A percentile compares a stretch with the other conserved stretches of the same genome.
Conservation (phyloP, 2,797 vertebrate genomes). For the Sylvilagus floridanus region DNA sequence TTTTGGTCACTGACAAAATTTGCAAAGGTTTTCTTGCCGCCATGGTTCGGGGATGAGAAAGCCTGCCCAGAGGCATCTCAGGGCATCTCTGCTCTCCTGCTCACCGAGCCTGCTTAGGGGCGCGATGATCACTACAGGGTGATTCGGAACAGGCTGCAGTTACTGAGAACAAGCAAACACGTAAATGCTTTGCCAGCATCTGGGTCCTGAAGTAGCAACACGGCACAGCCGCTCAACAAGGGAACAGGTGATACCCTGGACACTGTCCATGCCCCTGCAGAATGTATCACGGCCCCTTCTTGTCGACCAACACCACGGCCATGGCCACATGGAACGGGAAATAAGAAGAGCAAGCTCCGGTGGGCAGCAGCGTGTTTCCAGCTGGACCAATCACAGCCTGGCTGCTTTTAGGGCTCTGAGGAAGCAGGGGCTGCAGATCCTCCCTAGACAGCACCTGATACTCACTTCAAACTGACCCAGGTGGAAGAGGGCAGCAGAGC, state of each 20-base stretch:
- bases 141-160: neutral
- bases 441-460: neutral
- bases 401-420: neutral
- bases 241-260: neutral
- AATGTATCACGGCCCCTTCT: neutral
- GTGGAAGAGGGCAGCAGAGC: constrained; percentile 94
- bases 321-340: neutral
- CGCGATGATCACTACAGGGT: neutral
- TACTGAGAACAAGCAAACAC: neutral
- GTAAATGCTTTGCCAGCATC: neutral
- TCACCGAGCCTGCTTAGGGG: neutral
- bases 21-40: neutral
- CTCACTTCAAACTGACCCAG: constrained; percentile 93
- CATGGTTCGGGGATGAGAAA: neutral
- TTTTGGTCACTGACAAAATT: neutral
- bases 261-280: neutral
- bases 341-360: neutral
- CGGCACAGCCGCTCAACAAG: neutral
- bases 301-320: neutral
- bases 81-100: neutral
- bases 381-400: neutral
- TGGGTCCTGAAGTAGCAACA: constrained; percentile 35
- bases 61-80: neutral
- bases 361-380: neutral
- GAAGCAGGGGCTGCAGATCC: neutral